Conservation (phyloP, 1,140 invertebrate genomes). For the Drosophila paulistorum region DNA sequence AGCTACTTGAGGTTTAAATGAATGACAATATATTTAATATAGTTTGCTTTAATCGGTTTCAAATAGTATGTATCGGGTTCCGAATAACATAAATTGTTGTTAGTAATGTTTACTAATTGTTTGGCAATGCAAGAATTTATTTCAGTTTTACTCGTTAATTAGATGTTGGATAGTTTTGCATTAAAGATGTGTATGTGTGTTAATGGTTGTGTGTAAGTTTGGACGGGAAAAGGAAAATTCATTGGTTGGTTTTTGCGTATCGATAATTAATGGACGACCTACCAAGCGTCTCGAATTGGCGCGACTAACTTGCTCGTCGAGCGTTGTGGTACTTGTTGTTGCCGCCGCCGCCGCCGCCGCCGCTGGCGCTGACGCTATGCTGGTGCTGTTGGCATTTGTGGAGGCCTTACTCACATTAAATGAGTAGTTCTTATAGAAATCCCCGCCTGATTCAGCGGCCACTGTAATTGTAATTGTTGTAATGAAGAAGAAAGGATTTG, state of each 20-base stretch:
- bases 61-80: too few relatives aligned
- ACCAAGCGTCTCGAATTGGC: slow-evolving; percentile 82
- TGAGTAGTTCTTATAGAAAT: slow-evolving; percentile 92
- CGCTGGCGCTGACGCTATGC: slow-evolving; percentile 49
- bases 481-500: slow-evolving; percentile 50
- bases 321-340: slow-evolving; percentile 88
- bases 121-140: not conserved
- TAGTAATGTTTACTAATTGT: not conserved
- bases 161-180: slow-evolving; percentile 16
- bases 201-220: slow-evolving; percentile 34
- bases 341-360: slow-evolving; percentile 86
- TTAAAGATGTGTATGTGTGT: slow-evolving; percentile 29
- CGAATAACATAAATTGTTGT: not conserved
- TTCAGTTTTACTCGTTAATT: not conserved
- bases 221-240: slow-evolving; percentile 15
- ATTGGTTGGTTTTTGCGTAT: slow-evolving; percentile 45
- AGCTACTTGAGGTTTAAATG: slow-evolving; percentile 7
- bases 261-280: slow-evolving; percentile 80
- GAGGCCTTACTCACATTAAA: slow-evolving; percentile 72
- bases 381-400: slow-evolving; percentile 55
- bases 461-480: slow-evolving; percentile 85
- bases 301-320: slow-evolving; percentile 83
- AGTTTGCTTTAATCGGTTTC: too few relatives aligned
- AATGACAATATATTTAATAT: too few relatives aligned
- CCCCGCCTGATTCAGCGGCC: slow-evolving; percentile 89